Base-by-base conservation (phyloP, 2,113 vertebrate species). In the Barbus barbus region DNA sequence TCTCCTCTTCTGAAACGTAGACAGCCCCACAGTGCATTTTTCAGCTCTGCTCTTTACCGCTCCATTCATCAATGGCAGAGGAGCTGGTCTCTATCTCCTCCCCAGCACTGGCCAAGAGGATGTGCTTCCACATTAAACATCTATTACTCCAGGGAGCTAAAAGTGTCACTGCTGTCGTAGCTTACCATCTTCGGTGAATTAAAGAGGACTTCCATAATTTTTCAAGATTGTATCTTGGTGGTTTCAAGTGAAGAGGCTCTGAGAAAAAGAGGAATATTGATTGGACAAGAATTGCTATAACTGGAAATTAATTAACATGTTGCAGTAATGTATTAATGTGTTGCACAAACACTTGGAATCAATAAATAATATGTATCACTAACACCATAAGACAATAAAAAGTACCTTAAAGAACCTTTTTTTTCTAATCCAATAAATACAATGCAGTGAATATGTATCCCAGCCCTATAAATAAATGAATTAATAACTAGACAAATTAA, bases 41-140 rank as follows among this genome's bases (percentile, higher is more conserved):
- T 73, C 74, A 82, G 41, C 41, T 44, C 28, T 73, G 63, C 44
- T 58, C 44, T 75, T 79, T 87, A 85, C 79, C 65, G 16, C 61
- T 78, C 36, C 71, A 88, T 88, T 84, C 77, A 65, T 88, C 76
- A 86, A 16, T 8, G 9, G 69, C 28, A 79, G 60, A 63, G 31
- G 82, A 87, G 73, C 74, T 26, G 75, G 48, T 28, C 86, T 53
- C 56, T 72, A 53, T 81, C 81, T 85, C 61, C 65, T 38, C 31
- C 65, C 65, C 48, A 48, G 26, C 11, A 44, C 63, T 69, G 71
- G 81, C 84, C 46, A 48, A 31, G 28, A 69, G 51, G 84, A 65
- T 28, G 22, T 7, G 60, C 44, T 81, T 51, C 53, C 36, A 61
- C 33, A 80, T 85, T 67, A 81, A 75, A 81, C 13, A 75, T 4